phyloP scores from a whole-genome alignment of 2,888 invertebrate species.

The Sclerodermus sp. region DNA sequence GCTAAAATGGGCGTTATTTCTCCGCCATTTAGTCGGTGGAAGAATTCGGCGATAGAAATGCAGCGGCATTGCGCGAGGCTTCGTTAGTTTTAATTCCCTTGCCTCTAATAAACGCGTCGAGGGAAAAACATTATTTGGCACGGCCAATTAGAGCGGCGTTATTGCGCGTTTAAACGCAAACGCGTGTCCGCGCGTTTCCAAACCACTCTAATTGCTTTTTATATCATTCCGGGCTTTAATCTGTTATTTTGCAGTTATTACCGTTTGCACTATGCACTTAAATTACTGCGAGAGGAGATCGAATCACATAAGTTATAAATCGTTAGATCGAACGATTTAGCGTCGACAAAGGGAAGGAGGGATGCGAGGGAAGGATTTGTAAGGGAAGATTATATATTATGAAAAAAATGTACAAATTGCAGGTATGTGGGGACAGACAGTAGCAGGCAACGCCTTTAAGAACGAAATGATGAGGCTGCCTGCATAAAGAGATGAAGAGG shows the following conservation, averaged over 20 bases:
- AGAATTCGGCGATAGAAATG: too few species aligned
- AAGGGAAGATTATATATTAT: background rate
- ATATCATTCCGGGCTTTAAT: too few species aligned
- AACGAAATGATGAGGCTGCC: constrained; percentile 11
- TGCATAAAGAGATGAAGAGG: background rate
- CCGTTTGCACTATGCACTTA: too few species aligned
- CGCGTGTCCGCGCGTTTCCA: too few species aligned
- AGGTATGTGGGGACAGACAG: constrained; percentile 3
- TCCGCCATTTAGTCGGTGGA: too few species aligned
- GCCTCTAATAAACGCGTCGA: background rate
- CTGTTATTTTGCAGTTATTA: too few species aligned
- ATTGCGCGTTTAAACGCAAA: too few species aligned
- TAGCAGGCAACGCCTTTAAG: constrained; percentile 30
- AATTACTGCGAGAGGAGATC: constrained; percentile 7
- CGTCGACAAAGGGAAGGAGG: background rate
- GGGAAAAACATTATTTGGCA: background rate
- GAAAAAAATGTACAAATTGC: background rate
- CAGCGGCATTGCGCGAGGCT: too few species aligned
- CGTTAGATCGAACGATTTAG: background rate
- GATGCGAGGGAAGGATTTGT: background rate
- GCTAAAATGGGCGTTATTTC: too few species aligned
- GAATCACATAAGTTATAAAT: constrained; percentile 17
- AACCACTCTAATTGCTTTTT: too few species aligned
- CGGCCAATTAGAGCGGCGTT: constrained; percentile 21
- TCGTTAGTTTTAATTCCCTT: background rate